These are phyloP conservation scores for Schizotus pectinicornis DNA, from an alignment of 2,888 invertebrate genomes.

Conservation along the genomic window DNA sequence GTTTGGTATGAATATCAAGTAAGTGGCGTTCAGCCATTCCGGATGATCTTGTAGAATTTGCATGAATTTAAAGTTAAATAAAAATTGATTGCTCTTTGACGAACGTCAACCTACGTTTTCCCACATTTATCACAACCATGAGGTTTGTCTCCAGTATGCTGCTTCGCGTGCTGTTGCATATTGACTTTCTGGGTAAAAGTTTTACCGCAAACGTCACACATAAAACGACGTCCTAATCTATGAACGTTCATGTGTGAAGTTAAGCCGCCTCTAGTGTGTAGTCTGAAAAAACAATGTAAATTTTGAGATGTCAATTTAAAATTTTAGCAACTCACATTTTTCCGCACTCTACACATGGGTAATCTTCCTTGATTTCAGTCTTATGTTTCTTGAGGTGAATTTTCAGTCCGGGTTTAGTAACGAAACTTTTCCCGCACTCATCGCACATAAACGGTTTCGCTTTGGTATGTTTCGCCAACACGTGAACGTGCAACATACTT, in stretches of 20 bases:
- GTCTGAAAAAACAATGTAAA: conserved; percentile 39
- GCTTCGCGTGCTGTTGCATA: conserved; percentile 60
- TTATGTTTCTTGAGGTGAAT: conserved; percentile 61
- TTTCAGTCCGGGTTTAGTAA: conserved; percentile 58
- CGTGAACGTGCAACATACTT: conserved; percentile 63
- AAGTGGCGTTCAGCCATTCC: too few species aligned
- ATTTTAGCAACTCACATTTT: conserved; percentile 52
- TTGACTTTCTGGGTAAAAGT: conserved; percentile 63
- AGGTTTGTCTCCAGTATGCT: conserved; percentile 59
- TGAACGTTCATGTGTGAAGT: conserved; percentile 59
- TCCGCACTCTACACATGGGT: conserved; percentile 57
- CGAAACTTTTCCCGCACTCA: conserved; percentile 58
- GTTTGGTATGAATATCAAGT: too few species aligned
- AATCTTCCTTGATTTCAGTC: conserved; percentile 54
- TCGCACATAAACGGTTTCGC: conserved; percentile 58
- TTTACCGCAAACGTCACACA: conserved; percentile 66
- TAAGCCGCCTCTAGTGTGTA: conserved; percentile 57
- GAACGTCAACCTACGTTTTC: conserved; percentile 50
- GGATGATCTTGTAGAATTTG: too few species aligned
- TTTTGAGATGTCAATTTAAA: not conserved
- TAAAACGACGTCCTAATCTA: conserved; percentile 55
- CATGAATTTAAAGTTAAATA: not conserved
- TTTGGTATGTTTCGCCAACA: conserved; percentile 60
- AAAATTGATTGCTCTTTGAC: not conserved
- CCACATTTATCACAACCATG: conserved; percentile 62